Base-by-base conservation (phyloP, 2,888 invertebrate genomes). In the Drosophila longiperda region DNA sequence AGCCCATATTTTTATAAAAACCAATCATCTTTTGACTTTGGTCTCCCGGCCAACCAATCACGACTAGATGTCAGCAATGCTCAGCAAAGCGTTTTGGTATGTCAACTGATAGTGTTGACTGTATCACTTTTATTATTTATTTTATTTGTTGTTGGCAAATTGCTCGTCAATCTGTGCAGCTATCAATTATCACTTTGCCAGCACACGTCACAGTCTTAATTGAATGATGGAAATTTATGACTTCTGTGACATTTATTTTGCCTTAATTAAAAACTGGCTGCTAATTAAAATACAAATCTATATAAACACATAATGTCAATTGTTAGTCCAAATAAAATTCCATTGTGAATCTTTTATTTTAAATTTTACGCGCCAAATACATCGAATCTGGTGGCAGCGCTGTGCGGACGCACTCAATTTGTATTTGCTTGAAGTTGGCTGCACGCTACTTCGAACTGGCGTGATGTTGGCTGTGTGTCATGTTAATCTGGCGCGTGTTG, bases 101-200 rank as follows among this genome's bases (percentile, higher is more conserved):
- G 26, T 12, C n/a, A 45, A 45, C 45, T 45, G 15, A 8, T 36
- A 7, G 26, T 77, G 45, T 78, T 78, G 50, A 52, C 62, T 57
- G 26, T 57, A 60, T 54, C 76, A 80, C 42, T 80, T 78, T n/a
- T n/a, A n/a, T n/a, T n/a, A n/a, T n/a, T n/a, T n/a, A n/a, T n/a
- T n/a, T n/a, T n/a, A 49, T 61, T 63, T 66, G 58, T 52, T 65
- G 50, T 72, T 17, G 23, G 52, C 40, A 20, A 42, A 55, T 12
- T 26, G 62, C 45, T 69, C 79, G 75, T 75, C 78, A 59, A 32
- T 53, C 20, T 40, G 57, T 58, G 23, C 48, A 36, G 45, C 62
- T 36, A 38, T 15, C 52, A 78, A 78, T 78, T 78, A 80, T 50
- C 80, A 75, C 78, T 66, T 78, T 33, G 26, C 11, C 15, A 34